Base-by-base conservation (phyloP, 1,140 invertebrate species). In the Triops longicaudatus region DNA sequence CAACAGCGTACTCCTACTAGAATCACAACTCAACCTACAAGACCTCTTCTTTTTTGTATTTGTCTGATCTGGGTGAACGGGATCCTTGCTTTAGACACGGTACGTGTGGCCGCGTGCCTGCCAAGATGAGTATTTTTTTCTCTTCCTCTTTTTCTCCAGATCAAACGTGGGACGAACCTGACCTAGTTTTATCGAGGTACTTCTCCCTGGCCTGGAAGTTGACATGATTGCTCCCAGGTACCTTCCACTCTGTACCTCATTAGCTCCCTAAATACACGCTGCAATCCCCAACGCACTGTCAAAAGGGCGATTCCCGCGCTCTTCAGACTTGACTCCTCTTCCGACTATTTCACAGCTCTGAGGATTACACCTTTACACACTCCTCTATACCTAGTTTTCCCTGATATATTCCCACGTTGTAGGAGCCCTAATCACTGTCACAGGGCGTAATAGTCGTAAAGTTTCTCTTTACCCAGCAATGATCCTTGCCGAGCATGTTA, bases 141-240 rank as follows among this genome's bases (percentile, higher is more conserved):
- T 37, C 9, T 63, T 63, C 50, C 22, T 22, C 50, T 63, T 63
- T 63, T 63, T 17, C 17, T 63, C 22, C 22, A 63, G 50, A 63
- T 63, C 50, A 63, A 37, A 63, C 50, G 50, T 63, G 50, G 22
- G 50, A 63, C 50, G 50, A 14, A 63, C 50, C 50, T 63, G 50
- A 63, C 50, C 50, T 63, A 63, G 22, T 63, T 63, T 63, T n/a
- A 17, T 63, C 11, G 50, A n/a, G n/a, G 0, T 22, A n/a, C 50
- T 63, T 63, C 50, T 63, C 14, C 50, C 50, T 63, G 50, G n/a
- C 50, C 50, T 63, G 50, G 50, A 63, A 63, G 50, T 63, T 63
- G 50, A 63, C 50, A 63, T 63, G n/a, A 63, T 22, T 63, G 50
- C 50, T 63, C 50, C 31, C 50, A 63, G 50, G 50, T 63, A 63